Conservation (phyloP, 2,888 invertebrate species). For the Cyclophora albipunctata region DNA sequence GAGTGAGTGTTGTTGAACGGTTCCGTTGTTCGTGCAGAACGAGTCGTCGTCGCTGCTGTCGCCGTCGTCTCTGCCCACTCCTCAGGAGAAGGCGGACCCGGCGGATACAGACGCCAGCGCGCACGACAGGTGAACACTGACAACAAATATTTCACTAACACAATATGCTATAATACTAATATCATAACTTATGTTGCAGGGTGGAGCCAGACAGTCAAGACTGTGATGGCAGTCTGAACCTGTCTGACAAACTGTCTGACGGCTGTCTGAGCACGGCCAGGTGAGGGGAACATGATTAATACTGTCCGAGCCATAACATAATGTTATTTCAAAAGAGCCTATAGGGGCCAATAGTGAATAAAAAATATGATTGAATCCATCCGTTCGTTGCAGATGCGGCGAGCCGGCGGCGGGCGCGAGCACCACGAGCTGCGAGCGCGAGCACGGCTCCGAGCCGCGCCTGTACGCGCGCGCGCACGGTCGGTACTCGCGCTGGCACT, state of each 20-base stretch:
- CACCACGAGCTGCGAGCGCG: constrained; percentile 36
- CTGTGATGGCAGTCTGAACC: constrained; percentile 40
- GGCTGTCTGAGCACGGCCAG: constrained; percentile 45
- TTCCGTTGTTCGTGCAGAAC: constrained; percentile 27
- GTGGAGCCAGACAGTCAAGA: constrained; percentile 22
- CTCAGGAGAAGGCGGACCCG: constrained; percentile 39
- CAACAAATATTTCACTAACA: no score
- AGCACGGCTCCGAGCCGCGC: constrained; percentile 22
- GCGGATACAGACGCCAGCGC: constrained; percentile 39
- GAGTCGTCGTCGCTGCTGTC: constrained; percentile 53
- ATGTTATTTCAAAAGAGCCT: no score
- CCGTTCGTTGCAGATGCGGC: constrained; percentile 27
- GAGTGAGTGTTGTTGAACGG: no score
- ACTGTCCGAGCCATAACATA: no score
- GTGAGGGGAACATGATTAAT: constrained; percentile 18
- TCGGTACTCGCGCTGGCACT: no score
- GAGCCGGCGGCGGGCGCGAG: constrained; percentile 17
- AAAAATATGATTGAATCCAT: no score
- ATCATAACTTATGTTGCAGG: not conserved
- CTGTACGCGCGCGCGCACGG: constrained; percentile 32
- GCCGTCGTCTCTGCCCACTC: constrained; percentile 47
- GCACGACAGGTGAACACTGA: constrained; percentile 29
- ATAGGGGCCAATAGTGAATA: no score
- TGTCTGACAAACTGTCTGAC: constrained; percentile 50
- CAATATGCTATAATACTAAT: no score